Evolutionary conservation across 2,888 invertebrate species (phyloP).

Genomic region (Diarsia rubi): DNA sequence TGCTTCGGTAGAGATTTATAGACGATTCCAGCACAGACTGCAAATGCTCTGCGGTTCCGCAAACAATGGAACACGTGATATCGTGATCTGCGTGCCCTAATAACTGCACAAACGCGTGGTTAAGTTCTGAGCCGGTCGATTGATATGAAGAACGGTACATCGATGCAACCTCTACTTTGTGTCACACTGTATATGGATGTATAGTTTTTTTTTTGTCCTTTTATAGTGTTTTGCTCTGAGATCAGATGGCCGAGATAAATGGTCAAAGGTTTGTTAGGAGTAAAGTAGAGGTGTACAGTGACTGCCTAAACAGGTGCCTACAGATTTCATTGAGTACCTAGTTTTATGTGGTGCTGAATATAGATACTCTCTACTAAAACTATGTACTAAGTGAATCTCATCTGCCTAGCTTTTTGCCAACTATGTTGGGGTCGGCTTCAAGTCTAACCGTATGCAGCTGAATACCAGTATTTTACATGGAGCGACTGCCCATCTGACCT

Average conservation of each 20-base stretch:
- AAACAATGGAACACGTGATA: neutral
- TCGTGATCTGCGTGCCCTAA: neutral
- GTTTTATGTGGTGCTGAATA: neutral
- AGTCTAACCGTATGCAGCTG: too few relatives aligned
- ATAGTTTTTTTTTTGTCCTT: constrained; percentile 52
- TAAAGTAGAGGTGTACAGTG: constrained; percentile 15
- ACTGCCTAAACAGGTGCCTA: neutral
- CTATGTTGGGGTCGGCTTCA: too few relatives aligned
- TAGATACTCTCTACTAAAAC: neutral
- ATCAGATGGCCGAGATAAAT: constrained; percentile 47
- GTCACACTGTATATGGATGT: constrained; percentile 33
- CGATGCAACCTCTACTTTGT: constrained; percentile 11
- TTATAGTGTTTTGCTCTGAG: constrained; percentile 54
- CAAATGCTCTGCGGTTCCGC: neutral
- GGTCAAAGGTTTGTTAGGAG: constrained; percentile 33
- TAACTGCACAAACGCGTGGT: neutral
- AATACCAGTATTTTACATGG: too few relatives aligned
- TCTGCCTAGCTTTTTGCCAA: too few relatives aligned
- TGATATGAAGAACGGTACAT: neutral
- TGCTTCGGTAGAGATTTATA: neutral
- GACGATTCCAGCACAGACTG: neutral
- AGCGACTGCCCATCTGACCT: too few relatives aligned
- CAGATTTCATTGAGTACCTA: constrained; percentile 1
- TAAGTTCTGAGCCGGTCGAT: neutral
- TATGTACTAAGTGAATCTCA: neutral